phyloP scores from a whole-genome alignment of 1,140 invertebrate species.

The Zophobas morio region DNA sequence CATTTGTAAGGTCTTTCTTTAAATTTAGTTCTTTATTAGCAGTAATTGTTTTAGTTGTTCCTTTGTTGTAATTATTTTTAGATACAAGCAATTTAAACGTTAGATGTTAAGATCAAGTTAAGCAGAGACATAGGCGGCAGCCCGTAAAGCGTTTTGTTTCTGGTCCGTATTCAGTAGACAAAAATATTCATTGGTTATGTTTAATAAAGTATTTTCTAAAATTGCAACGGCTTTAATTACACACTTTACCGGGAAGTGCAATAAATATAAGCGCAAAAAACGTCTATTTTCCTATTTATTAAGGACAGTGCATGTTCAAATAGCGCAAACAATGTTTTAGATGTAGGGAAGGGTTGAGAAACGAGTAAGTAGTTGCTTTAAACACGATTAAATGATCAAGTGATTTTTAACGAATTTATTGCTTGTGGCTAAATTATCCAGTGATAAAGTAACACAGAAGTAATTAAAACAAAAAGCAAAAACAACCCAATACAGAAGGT shows the following conservation, averaged over 20 bases:
- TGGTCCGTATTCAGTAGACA: conserved; percentile 56
- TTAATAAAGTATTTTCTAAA: conserved; percentile 63
- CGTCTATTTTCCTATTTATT: not conserved
- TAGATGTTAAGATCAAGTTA: conserved; percentile 41
- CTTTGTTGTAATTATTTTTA: conserved; percentile 45
- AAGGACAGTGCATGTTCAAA: too few relatives aligned
- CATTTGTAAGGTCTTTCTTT: conserved; percentile 44
- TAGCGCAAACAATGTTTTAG: too few relatives aligned
- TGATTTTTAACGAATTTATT: too few relatives aligned
- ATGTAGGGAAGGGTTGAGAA: too few relatives aligned
- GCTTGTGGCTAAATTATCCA: too few relatives aligned
- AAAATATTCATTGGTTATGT: conserved; percentile 58
- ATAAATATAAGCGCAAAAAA: not conserved
- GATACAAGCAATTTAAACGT: conserved; percentile 43
- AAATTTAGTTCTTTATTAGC: conserved; percentile 41
- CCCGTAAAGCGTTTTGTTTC: conserved; percentile 47
- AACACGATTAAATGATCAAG: too few relatives aligned
- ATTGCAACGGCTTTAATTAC: conserved; percentile 4
- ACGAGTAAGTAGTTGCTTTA: too few relatives aligned
- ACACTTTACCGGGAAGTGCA: not conserved
- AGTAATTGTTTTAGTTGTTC: conserved; percentile 41
- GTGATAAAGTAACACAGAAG: too few relatives aligned
- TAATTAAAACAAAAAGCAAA: too few relatives aligned
- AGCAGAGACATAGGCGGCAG: conserved; percentile 17
- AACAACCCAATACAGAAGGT: too few relatives aligned